Conservation (phyloP, 2,888 invertebrate genomes). For the Caenorhabditis sp. region DNA sequence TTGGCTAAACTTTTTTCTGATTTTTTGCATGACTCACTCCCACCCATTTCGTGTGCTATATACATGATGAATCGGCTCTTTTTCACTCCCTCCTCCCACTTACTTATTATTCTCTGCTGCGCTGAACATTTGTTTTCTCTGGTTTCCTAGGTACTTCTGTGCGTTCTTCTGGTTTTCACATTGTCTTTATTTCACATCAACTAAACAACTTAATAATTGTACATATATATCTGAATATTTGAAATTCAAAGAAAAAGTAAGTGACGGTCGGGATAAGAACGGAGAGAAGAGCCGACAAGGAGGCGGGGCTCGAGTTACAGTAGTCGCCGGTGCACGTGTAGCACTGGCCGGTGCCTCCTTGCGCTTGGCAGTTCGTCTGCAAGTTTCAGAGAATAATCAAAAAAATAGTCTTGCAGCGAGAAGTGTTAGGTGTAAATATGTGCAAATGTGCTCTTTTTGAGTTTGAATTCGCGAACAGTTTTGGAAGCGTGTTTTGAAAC, state of each 20-base stretch:
- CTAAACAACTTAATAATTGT: constrained; percentile 1
- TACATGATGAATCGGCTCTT: constrained; percentile 26
- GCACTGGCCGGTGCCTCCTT: constrained; percentile 51
- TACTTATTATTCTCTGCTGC: too few relatives aligned
- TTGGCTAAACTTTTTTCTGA: constrained; percentile 9
- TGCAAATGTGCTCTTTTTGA: too few relatives aligned
- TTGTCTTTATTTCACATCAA: constrained; percentile 6
- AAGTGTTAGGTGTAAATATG: too few relatives aligned
- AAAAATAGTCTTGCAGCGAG: too few relatives aligned
- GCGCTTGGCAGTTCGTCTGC: constrained; percentile 49
- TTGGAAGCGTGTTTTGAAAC: too few relatives aligned
- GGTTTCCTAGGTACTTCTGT: not conserved
- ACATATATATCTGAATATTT: not conserved
- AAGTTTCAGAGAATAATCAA: too few relatives aligned
- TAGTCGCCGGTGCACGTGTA: constrained; percentile 53
- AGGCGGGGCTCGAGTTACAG: constrained; percentile 41
- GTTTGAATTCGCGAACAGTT: too few relatives aligned
- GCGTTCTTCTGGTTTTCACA: too few relatives aligned
- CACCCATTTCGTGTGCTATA: constrained; percentile 29
- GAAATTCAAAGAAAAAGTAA: constrained; percentile 21
- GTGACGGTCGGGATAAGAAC: constrained; percentile 5
- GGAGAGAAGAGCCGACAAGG: constrained; percentile 18
- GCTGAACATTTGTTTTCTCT: too few relatives aligned
- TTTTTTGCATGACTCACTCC: constrained; percentile 37
- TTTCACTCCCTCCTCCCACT: not conserved